These are phyloP conservation scores for Archilochus colubris DNA, from an alignment of 2,113 vertebrate genomes.

Conservation along the genomic window DNA sequence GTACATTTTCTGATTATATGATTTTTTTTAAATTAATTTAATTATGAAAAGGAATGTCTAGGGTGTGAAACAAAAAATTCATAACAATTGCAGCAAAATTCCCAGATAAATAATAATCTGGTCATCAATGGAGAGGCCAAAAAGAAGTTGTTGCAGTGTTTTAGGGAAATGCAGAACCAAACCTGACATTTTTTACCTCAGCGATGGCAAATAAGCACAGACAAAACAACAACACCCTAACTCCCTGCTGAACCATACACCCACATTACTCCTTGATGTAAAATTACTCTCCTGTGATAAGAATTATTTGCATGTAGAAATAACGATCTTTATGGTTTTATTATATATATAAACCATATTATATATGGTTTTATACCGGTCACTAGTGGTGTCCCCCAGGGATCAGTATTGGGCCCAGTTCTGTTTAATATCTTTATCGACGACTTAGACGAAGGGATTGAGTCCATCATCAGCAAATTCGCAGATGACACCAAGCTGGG, in stretches of 20 bases:
- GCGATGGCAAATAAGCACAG: not conserved
- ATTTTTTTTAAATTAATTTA: not conserved
- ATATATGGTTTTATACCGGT: too few relatives aligned
- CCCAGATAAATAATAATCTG: not conserved
- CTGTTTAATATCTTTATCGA: too few relatives aligned
- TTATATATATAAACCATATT: too few relatives aligned
- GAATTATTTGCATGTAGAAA: not conserved
- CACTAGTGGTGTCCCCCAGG: too few relatives aligned
- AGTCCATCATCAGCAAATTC: too few relatives aligned
- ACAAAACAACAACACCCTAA: not conserved
- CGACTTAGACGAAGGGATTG: too few relatives aligned
- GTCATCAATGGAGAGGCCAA: not conserved
- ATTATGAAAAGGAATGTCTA: not conserved
- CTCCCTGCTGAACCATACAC: fast-evolving
- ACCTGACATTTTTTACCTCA: not conserved
- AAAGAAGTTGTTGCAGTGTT: fast-evolving
- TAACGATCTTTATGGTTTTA: not conserved
- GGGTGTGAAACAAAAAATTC: not conserved
- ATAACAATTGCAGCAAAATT: not conserved
- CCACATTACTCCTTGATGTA: fast-evolving
- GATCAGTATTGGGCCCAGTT: too few relatives aligned
- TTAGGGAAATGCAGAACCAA: not conserved
- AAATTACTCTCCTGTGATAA: not conserved
- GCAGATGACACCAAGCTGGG: too few relatives aligned
- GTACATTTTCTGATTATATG: too few relatives aligned